A percentile compares a stretch with the other conserved stretches of the same genome.
phyloP scores from a whole-genome alignment of 2,888 invertebrate species.

The Stomorhina lunata region DNA sequence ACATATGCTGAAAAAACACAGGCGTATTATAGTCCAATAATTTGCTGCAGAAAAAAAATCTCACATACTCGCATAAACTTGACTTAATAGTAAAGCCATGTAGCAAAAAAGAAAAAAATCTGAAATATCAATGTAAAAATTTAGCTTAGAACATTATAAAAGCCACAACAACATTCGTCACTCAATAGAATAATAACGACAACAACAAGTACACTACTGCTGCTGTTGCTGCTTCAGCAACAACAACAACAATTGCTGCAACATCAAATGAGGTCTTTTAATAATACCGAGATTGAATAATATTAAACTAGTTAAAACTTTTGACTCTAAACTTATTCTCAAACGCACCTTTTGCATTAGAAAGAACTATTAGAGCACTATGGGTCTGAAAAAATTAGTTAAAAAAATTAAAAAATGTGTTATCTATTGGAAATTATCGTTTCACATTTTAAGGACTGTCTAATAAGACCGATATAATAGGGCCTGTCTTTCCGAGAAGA shows the following conservation, averaged over 20 bases:
- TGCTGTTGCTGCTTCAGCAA: background rate
- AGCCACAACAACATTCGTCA: conserved; percentile 8
- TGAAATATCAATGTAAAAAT: conserved; percentile 51
- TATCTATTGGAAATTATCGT: no score
- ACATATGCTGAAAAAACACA: background rate
- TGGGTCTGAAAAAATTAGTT: no score
- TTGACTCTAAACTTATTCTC: conserved; percentile 4
- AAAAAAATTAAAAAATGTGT: no score
- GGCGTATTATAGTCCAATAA: conserved; percentile 10
- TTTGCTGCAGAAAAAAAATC: conserved; percentile 15
- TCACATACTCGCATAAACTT: conserved; percentile 44
- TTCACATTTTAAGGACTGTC: no score
- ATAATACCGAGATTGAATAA: conserved; percentile 62
- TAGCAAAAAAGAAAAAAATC: conserved; percentile 12
- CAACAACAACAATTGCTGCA: background rate
- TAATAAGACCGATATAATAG: no score
- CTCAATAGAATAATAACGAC: conserved; percentile 43
- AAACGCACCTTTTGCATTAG: conserved; percentile 50
- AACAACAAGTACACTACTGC: conserved; percentile 14
- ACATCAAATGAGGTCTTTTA: conserved; percentile 52
- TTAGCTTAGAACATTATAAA: conserved; percentile 19
- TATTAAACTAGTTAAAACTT: conserved; percentile 52
- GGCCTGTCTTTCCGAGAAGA: no score
- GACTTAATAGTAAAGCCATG: conserved; percentile 23
- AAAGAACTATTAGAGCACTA: conserved; percentile 16